A percentile compares a stretch with the other conserved stretches of the same genome.
Conservation (phyloP, 2,888 invertebrate species). For the Argyresthia albistria region DNA sequence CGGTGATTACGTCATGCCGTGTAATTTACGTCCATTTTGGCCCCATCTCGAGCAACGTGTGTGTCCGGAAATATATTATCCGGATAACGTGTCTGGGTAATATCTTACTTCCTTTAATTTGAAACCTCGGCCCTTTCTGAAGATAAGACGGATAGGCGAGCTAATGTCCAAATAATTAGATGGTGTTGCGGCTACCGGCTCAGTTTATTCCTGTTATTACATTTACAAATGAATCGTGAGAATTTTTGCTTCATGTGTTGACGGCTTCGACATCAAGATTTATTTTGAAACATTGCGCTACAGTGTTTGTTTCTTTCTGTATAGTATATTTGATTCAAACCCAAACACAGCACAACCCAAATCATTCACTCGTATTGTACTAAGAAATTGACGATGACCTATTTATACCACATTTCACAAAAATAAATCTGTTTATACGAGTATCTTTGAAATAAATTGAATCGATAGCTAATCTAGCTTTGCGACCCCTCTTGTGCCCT, state of each 20-base stretch:
- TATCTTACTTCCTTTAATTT: conserved; percentile 28
- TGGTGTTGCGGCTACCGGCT: conserved; percentile 14
- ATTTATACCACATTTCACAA: too few relatives aligned
- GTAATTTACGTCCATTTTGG: conserved; percentile 22
- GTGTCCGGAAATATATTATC: conserved; percentile 38
- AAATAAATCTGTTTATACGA: too few relatives aligned
- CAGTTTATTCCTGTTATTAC: conserved; percentile 27
- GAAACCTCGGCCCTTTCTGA: conserved; percentile 11
- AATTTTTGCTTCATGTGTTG: conserved; percentile 13
- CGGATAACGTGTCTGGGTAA: conserved; percentile 18
- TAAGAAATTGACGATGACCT: too few relatives aligned
- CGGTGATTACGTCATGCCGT: conserved; percentile 10
- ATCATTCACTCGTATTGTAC: too few relatives aligned
- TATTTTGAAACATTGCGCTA: too few relatives aligned
- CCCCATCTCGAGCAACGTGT: conserved; percentile 27
- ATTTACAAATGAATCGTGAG: conserved; percentile 40
- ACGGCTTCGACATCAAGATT: too few relatives aligned
- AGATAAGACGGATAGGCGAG: conserved; percentile 22
- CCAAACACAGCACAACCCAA: too few relatives aligned
- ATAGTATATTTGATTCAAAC: too few relatives aligned
- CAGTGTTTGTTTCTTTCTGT: too few relatives aligned
- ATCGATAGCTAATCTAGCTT: conserved; percentile 11
- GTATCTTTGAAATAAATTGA: too few relatives aligned
- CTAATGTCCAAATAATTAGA: conserved; percentile 49
- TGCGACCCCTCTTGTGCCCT: conserved; percentile 28